Conservation (phyloP, 2,113 vertebrate genomes). For the Leuciscus idus region DNA sequence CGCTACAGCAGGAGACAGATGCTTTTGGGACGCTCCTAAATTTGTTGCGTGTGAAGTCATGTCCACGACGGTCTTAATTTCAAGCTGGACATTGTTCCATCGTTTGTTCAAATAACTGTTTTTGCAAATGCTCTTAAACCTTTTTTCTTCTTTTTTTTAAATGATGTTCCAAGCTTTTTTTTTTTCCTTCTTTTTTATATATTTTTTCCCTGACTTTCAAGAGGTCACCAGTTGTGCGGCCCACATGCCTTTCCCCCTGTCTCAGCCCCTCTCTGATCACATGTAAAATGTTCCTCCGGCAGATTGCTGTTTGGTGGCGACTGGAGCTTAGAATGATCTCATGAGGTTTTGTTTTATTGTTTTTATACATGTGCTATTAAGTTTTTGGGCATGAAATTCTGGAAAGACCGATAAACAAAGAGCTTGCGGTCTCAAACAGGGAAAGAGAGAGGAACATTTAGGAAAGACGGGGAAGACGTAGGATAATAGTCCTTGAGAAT, state of each 20-base stretch:
- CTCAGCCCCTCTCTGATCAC: constrained; percentile 43
- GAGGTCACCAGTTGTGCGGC: constrained; percentile 68
- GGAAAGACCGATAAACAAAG: constrained; percentile 32
- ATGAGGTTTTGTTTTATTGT: constrained; percentile 42
- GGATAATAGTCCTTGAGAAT: constrained; percentile 51
- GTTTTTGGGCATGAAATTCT: constrained; percentile 31
- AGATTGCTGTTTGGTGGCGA: constrained; percentile 4
- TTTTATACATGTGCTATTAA: constrained; percentile 23
- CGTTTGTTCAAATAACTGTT: constrained; percentile 57
- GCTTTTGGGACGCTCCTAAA: constrained; percentile 74
- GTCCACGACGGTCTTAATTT: constrained; percentile 71
- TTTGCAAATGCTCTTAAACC: constrained; percentile 63
- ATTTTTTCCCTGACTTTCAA: constrained; percentile 62
- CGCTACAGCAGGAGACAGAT: constrained; percentile 69
- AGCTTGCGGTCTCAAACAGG: neutral
- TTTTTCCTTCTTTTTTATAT: constrained; percentile 36
- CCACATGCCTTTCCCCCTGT: constrained; percentile 55
- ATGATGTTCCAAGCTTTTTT: constrained; percentile 65
- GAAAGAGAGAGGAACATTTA: neutral
- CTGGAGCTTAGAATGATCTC: constrained; percentile 14
- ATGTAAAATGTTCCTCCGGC: constrained; percentile 38
- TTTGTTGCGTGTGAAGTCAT: constrained; percentile 81
- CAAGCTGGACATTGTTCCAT: constrained; percentile 41
- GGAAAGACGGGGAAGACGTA: neutral
- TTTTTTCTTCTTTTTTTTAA: constrained; percentile 72